Conservation (phyloP, 92 coral and sea anemone genomes). For the Umimayanthus kanabou region DNA sequence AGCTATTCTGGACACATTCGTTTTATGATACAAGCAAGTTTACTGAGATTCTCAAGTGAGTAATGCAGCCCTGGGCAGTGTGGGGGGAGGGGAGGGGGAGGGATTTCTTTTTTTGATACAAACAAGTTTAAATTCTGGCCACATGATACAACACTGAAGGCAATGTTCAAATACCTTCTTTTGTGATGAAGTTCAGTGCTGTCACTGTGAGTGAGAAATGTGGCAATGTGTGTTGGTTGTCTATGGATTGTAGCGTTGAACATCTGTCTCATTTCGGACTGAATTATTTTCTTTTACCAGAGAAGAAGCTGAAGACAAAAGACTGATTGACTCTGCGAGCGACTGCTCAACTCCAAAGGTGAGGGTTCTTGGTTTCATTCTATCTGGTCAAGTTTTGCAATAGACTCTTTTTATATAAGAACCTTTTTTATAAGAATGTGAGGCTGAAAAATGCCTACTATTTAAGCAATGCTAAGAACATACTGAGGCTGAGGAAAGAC, state of each 20-base stretch:
- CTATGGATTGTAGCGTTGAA: neutral
- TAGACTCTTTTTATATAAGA: neutral
- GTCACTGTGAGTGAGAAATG: neutral
- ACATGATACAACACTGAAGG: no score
- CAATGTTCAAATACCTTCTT: no score
- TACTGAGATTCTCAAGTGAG: constrained; percentile 90
- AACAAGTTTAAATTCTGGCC: constrained; percentile 52
- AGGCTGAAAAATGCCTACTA: neutral
- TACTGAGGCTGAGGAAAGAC: no score
- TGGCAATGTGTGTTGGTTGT: neutral
- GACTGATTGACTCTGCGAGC: constrained; percentile 80
- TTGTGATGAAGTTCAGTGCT: no score
- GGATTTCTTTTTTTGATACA: constrained; percentile 70
- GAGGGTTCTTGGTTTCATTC: neutral
- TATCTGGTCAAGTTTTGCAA: neutral
- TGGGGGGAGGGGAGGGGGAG: no score
- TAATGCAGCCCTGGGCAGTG: neutral
- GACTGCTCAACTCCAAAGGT: constrained; percentile 83
- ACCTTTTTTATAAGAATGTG: no score
- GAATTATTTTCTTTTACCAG: constrained; percentile 39
- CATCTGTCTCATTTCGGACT: no score
- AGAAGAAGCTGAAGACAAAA: constrained; percentile 69
- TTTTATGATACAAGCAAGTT: constrained; percentile 88
- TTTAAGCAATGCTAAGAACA: no score
- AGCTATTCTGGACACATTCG: constrained; percentile 92